Conservation (phyloP, 2,113 vertebrate species). For the Cettia cetti region DNA sequence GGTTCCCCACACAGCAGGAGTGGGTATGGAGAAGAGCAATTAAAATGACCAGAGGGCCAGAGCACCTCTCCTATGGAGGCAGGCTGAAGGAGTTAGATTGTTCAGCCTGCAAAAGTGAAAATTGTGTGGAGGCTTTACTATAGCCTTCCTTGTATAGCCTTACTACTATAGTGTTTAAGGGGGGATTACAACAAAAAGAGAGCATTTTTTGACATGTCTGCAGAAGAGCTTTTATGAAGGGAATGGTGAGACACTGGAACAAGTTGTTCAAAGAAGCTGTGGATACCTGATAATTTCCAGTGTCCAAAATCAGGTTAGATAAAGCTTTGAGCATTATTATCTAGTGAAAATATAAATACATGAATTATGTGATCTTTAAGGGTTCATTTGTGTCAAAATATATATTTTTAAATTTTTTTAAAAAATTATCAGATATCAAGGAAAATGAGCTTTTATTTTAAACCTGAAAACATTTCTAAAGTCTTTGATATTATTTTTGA, state of each 20-base stretch:
- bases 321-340: neutral
- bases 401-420: neutral
- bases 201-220: neutral
- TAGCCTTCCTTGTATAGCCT: neutral
- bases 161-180: neutral
- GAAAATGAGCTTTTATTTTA: neutral
- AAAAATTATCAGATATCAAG: neutral
- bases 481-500: neutral
- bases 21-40: neutral
- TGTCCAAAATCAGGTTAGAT: neutral
- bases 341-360: neutral
- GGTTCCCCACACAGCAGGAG: neutral
- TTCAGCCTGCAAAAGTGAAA: neutral
- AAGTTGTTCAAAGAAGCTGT: neutral
- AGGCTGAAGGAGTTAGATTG: neutral
- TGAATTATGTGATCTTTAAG: neutral
- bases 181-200: neutral
- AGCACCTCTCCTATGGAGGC: neutral
- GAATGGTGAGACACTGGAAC: neutral
- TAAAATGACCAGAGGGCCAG: neutral
- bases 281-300: neutral
- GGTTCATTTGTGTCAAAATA: rapidly evolving
- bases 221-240: neutral
- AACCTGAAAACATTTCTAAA: neutral
- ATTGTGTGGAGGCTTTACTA: neutral